A percentile compares a stretch with the other conserved stretches of the same genome.
Evolutionary conservation across 2,797 vertebrate species (phyloP).

Genomic region (Nothura maculosa): DNA sequence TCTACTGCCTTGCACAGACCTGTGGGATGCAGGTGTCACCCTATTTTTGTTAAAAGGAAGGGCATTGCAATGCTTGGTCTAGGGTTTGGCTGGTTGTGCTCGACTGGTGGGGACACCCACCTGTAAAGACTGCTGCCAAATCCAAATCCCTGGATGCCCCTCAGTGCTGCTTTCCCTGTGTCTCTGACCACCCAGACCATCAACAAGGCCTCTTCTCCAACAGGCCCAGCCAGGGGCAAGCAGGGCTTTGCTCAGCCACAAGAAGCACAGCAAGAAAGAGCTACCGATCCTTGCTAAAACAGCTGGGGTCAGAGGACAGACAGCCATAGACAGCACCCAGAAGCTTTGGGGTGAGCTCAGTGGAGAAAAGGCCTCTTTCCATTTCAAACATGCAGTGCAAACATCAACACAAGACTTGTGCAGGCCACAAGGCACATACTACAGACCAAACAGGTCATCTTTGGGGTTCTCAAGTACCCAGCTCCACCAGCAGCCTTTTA

Average conservation of each 20-base stretch:
- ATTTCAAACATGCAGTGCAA: neutral
- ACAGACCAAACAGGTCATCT: neutral
- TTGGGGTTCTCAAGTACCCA: neutral
- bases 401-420: neutral
- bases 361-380: neutral
- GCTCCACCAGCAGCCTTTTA: neutral
- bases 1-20: neutral
- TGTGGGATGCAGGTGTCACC: neutral
- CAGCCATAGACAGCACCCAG: neutral
- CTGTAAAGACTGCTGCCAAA: neutral
- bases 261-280: too few relatives aligned
- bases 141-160: too few relatives aligned
- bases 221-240: too few relatives aligned
- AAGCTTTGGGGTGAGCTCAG: neutral
- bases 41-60: neutral
- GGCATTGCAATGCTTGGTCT: accelerated
- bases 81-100: neutral
- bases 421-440: neutral
- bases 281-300: neutral
- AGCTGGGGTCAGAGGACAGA: neutral
- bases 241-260: neutral
- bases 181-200: neutral
- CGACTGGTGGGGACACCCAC: neutral
- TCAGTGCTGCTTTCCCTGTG: neutral
- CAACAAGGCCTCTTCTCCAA: neutral